Conservation (phyloP, 2,888 invertebrate genomes). For the Nemotelus pantherinus region DNA sequence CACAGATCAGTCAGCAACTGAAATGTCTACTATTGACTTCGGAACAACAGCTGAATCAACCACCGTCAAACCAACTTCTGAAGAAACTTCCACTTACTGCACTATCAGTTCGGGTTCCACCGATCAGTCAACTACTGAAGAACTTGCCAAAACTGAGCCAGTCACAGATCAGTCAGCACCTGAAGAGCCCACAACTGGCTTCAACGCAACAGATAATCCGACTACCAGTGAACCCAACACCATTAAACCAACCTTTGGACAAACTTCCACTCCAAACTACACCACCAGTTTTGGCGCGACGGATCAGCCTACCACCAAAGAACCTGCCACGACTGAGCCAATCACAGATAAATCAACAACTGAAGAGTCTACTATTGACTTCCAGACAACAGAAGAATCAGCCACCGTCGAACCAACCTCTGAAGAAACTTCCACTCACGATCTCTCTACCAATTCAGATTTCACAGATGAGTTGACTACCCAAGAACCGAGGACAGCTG, state of each 20-base stretch:
- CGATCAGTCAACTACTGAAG: neutral
- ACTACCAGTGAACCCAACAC: neutral
- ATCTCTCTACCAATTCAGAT: neutral
- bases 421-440: neutral
- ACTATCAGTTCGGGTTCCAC: neutral
- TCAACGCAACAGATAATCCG: neutral
- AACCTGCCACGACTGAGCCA: neutral
- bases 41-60: neutral
- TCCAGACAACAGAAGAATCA: neutral
- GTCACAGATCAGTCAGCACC: too few species aligned
- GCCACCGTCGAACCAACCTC: conserved; percentile 3
- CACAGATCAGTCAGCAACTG: neutral
- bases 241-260: neutral
- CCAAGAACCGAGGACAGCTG: neutral
- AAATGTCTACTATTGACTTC: neutral
- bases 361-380: neutral
- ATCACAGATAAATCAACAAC: neutral
- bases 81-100: neutral
- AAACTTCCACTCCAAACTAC: neutral
- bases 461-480: neutral
- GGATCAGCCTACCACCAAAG: neutral
- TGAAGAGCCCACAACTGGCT: neutral
- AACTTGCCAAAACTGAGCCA: too few species aligned
- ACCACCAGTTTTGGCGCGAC: neutral
- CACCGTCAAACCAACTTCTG: neutral